phyloP scores from a whole-genome alignment of 2,888 invertebrate genomes.

The Agelastica alni region DNA sequence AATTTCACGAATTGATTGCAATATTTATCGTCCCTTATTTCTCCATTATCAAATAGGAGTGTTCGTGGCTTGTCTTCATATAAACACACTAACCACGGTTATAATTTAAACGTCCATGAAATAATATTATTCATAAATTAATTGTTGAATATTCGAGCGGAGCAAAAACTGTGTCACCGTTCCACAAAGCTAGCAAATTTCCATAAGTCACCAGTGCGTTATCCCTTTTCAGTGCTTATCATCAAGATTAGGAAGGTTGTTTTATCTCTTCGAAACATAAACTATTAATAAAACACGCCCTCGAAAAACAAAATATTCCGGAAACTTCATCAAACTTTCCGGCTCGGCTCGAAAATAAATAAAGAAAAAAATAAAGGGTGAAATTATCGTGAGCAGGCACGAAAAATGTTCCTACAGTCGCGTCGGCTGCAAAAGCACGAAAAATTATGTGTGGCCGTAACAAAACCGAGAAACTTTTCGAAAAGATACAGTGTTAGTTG shows the following conservation, averaged over 20 bases:
- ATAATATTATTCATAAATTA: too few species aligned
- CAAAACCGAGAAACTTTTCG: conserved; percentile 44
- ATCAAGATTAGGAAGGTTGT: conserved; percentile 20
- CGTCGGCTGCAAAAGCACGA: conserved; percentile 44
- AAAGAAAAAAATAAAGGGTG: conserved; percentile 32
- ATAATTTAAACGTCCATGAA: too few species aligned
- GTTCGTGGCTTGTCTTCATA: too few species aligned
- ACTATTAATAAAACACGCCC: conserved; percentile 27
- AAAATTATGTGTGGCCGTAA: conserved; percentile 49
- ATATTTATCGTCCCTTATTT: too few species aligned
- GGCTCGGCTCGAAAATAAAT: conserved; percentile 11
- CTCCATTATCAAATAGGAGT: too few species aligned
- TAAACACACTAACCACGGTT: too few species aligned
- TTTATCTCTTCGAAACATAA: conserved; percentile 10
- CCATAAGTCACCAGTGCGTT: too few species aligned
- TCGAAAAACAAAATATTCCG: conserved; percentile 27
- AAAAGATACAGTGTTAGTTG: conserved; percentile 44
- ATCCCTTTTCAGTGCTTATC: conserved; percentile 7
- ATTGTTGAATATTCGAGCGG: too few species aligned
- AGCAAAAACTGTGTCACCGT: too few species aligned
- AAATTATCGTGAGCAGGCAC: conserved; percentile 42
- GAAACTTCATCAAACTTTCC: conserved; percentile 37
- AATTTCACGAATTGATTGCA: too few species aligned
- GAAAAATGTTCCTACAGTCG: conserved; percentile 43
- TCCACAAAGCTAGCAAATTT: too few species aligned